Percentiles rank a stretch among this genome's conserved stretches.
phyloP scores from a whole-genome alignment of 1,140 invertebrate genomes.

The Temnothorax curvispinosus region DNA sequence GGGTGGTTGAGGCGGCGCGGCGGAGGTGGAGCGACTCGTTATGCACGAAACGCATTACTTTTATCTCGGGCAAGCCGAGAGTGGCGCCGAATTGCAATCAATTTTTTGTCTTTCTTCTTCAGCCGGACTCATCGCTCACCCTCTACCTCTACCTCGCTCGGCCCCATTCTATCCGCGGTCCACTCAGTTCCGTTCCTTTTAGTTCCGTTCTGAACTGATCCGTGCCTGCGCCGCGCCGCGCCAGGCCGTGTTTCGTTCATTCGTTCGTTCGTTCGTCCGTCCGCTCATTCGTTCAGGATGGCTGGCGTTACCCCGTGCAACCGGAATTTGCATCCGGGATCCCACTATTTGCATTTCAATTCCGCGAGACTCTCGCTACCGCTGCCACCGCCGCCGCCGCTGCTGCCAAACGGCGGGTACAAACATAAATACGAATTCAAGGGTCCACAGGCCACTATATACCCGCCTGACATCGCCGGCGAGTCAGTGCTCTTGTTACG shows the following conservation, averaged over 20 bases:
- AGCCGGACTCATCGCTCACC: conserved; percentile 72
- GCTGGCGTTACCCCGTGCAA: conserved; percentile 83
- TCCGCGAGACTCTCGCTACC: conserved; percentile 80
- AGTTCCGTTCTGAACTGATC: conserved; percentile 76
- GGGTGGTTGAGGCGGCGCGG: conserved; percentile 35
- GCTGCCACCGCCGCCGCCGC: conserved; percentile 65
- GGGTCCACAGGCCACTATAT: conserved; percentile 71
- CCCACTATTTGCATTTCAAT: conserved; percentile 85
- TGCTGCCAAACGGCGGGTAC: conserved; percentile 82
- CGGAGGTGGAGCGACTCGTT: conserved; percentile 73
- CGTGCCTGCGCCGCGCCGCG: conserved; percentile 57
- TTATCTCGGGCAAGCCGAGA: conserved; percentile 78
- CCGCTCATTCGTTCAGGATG: conserved; percentile 68
- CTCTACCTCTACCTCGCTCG: conserved; percentile 58
- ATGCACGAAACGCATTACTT: conserved; percentile 82
- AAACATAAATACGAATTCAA: conserved; percentile 84
- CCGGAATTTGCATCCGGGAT: conserved; percentile 85
- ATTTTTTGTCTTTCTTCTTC: conserved; percentile 80
- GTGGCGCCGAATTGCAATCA: conserved; percentile 83
- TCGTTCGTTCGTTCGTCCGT: conserved; percentile 73
- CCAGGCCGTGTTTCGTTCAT: conserved; percentile 63
- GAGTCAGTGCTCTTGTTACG: conserved; percentile 72
- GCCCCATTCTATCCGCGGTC: conserved; percentile 70
- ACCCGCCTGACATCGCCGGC: conserved; percentile 68
- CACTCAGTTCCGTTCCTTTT: conserved; percentile 78